A percentile compares a stretch with the other conserved stretches of the same genome.
phyloP scores from a whole-genome alignment of 2,888 invertebrate genomes.

The Palloptera scutellata region DNA sequence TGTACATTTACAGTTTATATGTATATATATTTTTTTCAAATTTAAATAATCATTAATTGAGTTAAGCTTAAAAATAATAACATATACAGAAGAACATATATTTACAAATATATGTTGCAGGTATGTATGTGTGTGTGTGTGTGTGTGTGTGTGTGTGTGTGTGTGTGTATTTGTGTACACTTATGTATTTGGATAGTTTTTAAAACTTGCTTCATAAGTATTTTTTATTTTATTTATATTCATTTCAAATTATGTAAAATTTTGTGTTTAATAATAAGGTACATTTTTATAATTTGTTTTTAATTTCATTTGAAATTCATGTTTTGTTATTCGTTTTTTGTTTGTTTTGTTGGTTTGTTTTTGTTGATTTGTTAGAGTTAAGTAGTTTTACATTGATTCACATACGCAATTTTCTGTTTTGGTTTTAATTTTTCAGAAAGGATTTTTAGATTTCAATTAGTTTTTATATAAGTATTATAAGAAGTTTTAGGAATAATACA shows the following conservation, averaged over 20 bases:
- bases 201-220: not conserved
- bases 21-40: constrained; percentile 5
- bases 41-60: constrained; percentile 11
- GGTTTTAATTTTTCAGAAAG: not conserved
- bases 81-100: constrained; percentile 17
- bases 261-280: not conserved
- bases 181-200: constrained; percentile 1
- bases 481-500: too few relatives aligned
- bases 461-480: not conserved
- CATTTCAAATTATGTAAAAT: not conserved
- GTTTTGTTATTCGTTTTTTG: too few relatives aligned
- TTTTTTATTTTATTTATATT: not conserved
- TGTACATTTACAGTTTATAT: constrained; percentile 17
- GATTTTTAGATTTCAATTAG: constrained; percentile 10
- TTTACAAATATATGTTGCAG: not conserved
- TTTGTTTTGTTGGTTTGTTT: too few relatives aligned
- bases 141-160: constrained; percentile 4
- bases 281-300: too few relatives aligned
- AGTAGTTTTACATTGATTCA: too few relatives aligned
- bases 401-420: too few relatives aligned
- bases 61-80: constrained; percentile 19
- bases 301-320: too few relatives aligned
- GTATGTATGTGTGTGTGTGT: not conserved
- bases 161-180: constrained; percentile 3
- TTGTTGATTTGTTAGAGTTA: too few relatives aligned